phyloP scores from a whole-genome alignment of 2,888 invertebrate genomes.

The Helicoverpa assulta region DNA sequence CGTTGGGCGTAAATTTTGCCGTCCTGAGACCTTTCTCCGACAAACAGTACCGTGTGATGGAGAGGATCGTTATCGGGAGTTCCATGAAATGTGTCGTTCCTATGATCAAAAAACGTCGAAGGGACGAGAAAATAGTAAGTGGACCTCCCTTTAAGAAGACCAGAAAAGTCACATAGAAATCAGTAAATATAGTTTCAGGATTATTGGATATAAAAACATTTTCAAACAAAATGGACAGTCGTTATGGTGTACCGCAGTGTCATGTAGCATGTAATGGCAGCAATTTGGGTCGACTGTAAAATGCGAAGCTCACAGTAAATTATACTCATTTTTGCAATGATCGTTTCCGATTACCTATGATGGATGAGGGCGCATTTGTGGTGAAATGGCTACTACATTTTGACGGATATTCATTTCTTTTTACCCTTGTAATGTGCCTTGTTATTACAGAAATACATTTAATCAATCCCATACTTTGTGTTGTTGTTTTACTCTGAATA shows the following conservation, averaged over 20 bases:
- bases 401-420: constrained; percentile 67
- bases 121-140: constrained; percentile 73
- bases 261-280: constrained; percentile 82
- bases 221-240: constrained; percentile 72
- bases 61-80: constrained; percentile 78
- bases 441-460: constrained; percentile 60
- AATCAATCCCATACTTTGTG: constrained; percentile 40
- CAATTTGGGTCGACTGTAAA: constrained; percentile 84
- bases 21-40: constrained; percentile 80
- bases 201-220: constrained; percentile 66
- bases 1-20: constrained; percentile 80
- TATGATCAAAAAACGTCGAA: constrained; percentile 71
- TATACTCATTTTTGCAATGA: constrained; percentile 87
- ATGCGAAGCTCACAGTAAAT: constrained; percentile 82
- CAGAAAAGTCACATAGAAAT: constrained; percentile 65
- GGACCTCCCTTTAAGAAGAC: constrained; percentile 75
- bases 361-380: constrained; percentile 78
- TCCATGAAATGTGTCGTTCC: constrained; percentile 70
- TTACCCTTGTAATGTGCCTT: constrained; percentile 53
- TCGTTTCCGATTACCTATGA: constrained; percentile 87
- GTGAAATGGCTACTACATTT: constrained; percentile 71
- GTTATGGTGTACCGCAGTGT: constrained; percentile 79
- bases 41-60: constrained; percentile 80
- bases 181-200: constrained; percentile 51
- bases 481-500: constrained; percentile 20